Conservation (phyloP, 2,888 invertebrate genomes). For the Ormyrus nitidulus region DNA sequence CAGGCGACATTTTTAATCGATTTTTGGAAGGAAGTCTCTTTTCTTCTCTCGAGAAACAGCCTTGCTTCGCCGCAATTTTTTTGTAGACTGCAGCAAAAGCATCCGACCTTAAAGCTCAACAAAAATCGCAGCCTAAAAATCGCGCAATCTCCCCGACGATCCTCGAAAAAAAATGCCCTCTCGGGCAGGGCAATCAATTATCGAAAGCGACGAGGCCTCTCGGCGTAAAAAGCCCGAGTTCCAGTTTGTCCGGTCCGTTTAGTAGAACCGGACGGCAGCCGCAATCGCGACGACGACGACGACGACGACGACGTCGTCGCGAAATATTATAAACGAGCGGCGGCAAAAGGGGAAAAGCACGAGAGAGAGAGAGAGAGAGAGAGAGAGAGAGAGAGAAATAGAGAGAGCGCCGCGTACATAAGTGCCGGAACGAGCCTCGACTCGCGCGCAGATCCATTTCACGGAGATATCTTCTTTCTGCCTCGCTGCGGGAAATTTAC, state of each 20-base stretch:
- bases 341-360: slow-evolving; percentile 5
- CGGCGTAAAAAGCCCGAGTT: background rate
- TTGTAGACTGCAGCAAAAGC: no score
- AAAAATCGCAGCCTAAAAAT: background rate
- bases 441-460: slow-evolving; percentile 33
- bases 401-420: background rate
- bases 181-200: slow-evolving; percentile 17
- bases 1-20: no score
- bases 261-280: no score
- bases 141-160: background rate
- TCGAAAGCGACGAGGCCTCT: background rate
- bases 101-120: no score
- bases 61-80: background rate
- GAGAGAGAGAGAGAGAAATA: no score
- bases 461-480: slow-evolving; percentile 31
- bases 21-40: background rate
- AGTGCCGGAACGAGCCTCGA: slow-evolving; percentile 20
- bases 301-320: background rate
- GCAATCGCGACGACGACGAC: background rate
- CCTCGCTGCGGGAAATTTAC: slow-evolving; percentile 20
- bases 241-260: slow-evolving; percentile 31
- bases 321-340: slow-evolving; percentile 27
- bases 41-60: background rate
- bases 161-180: background rate
- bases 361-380: no score